Percentiles rank a stretch among this genome's conserved stretches.
Conservation (phyloP, 2,113 vertebrate species). For the Nerophis lumbriciformis region DNA sequence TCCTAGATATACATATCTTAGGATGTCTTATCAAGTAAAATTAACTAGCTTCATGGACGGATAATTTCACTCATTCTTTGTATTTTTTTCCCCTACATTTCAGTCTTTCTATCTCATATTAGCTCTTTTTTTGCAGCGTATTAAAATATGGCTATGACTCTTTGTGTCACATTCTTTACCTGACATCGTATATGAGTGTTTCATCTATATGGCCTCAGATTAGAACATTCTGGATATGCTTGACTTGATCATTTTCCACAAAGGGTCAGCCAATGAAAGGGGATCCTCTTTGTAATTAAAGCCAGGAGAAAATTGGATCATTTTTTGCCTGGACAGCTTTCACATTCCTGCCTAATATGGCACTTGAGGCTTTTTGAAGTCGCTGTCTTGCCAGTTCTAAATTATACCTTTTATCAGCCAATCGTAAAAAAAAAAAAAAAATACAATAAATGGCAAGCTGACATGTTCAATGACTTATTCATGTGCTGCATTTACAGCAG, state of each 20-base stretch:
- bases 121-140: no score
- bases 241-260: constrained; percentile 62
- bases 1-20: no score
- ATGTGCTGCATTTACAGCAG: constrained; percentile 31
- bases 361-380: constrained; percentile 64
- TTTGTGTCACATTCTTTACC: constrained; percentile 18
- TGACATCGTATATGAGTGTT: constrained; percentile 24
- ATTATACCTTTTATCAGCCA: constrained; percentile 73
- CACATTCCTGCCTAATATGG: constrained; percentile 71
- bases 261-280: constrained; percentile 66
- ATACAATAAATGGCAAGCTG: constrained; percentile 51
- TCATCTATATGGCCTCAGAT: constrained; percentile 41
- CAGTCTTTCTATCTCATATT: no score
- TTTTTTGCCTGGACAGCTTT: constrained; percentile 71
- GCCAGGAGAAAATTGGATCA: constrained; percentile 70
- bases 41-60: no score
- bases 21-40: no score
- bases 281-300: constrained; percentile 73
- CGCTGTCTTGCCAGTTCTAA: constrained; percentile 59
- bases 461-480: constrained; percentile 31
- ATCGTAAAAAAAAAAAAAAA: constrained; percentile 44
- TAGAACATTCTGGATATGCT: constrained; percentile 53
- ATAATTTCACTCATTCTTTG: no score
- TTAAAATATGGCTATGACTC: constrained; percentile 9
- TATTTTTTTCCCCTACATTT: no score